Evolutionary conservation across 2,888 invertebrate species (phyloP).

Genomic region (Ctena decussata): DNA sequence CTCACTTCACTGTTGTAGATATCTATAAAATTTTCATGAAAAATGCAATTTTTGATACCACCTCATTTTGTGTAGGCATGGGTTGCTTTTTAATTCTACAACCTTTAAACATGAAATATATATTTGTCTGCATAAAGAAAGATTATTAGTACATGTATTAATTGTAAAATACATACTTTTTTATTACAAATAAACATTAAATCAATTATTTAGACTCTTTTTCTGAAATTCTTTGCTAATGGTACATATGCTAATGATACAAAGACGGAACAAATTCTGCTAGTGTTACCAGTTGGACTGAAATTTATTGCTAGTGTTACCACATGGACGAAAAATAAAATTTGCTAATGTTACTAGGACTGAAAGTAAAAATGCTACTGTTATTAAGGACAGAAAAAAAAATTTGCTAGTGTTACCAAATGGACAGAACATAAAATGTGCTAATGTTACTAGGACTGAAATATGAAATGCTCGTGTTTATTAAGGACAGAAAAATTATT

Average conservation of each 20-base stretch:
- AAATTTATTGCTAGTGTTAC: constrained; percentile 18
- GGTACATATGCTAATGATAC: too few relatives aligned
- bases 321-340: background rate
- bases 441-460: constrained; percentile 22
- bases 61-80: background rate
- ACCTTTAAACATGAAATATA: constrained; percentile 1
- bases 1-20: background rate
- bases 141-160: background rate
- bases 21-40: background rate
- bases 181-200: constrained; percentile 6
- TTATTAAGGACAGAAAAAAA: too few relatives aligned
- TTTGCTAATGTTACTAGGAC: constrained; percentile 7
- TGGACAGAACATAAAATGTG: too few relatives aligned
- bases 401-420: too few relatives aligned
- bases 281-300: too few relatives aligned
- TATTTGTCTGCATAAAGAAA: background rate
- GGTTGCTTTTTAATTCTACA: background rate
- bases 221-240: too few relatives aligned
- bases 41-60: background rate
- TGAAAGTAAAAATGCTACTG: too few relatives aligned
- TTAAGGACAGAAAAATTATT: background rate
- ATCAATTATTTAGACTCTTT: background rate
- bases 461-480: constrained; percentile 1
- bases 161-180: constrained; percentile 3
- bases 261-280: too few relatives aligned